These are phyloP conservation scores for Serinus canaria DNA, from an alignment of 2,113 vertebrate genomes.

Conservation along the genomic window DNA sequence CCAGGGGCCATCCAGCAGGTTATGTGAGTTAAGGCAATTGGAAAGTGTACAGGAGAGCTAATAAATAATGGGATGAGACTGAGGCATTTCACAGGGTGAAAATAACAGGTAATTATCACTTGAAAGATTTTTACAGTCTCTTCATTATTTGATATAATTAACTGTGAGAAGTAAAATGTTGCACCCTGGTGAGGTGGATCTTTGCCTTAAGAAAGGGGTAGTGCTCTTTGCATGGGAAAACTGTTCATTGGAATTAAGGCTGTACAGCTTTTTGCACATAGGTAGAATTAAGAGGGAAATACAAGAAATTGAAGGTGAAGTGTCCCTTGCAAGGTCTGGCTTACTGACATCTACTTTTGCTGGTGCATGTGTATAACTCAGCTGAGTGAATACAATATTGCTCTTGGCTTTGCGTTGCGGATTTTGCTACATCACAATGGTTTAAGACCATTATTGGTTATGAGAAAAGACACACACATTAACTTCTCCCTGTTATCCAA, in stretches of 20 bases:
- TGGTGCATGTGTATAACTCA: not conserved
- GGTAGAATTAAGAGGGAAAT: not conserved
- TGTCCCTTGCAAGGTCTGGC: not conserved
- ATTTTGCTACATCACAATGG: accelerated
- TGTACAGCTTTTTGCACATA: accelerated
- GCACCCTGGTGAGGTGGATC: not conserved
- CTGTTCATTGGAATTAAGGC: not conserved
- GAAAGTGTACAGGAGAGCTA: not conserved
- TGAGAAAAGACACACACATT: not conserved
- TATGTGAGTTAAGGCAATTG: not conserved
- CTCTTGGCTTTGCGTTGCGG: not conserved
- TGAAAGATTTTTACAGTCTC: not conserved
- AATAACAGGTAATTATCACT: constrained; percentile 34
- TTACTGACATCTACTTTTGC: not conserved
- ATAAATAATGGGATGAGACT: not conserved
- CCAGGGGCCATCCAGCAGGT: not conserved
- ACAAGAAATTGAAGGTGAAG: not conserved
- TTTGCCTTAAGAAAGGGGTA: not conserved
- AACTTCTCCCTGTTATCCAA: not conserved
- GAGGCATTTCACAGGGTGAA: not conserved
- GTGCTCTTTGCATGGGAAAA: not conserved
- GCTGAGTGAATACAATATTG: not conserved
- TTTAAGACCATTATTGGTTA: not conserved
- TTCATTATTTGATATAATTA: constrained; percentile 29
- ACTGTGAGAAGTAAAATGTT: not conserved